Percentiles rank a stretch among this genome's conserved stretches.
These are phyloP conservation scores for Microcaecilia unicolor DNA, from an alignment of 2,797 vertebrate species.

Conservation along the genomic window DNA sequence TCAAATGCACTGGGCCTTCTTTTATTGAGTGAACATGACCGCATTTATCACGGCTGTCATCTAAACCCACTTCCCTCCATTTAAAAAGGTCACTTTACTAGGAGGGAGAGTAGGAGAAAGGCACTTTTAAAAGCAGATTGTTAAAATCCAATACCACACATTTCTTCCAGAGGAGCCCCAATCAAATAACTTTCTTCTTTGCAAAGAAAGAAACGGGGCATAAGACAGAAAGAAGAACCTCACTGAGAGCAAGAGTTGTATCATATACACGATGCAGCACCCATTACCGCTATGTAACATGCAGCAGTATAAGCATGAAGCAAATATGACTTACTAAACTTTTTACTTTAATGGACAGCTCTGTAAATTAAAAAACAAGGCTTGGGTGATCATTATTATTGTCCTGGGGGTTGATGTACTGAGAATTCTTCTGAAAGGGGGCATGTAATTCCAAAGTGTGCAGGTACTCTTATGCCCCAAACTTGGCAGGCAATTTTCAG, in stretches of 20 bases:
- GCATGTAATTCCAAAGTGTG: no score
- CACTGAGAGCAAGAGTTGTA: conserved; percentile 9
- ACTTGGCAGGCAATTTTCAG: no score
- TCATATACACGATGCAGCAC: no score
- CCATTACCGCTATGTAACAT: no score
- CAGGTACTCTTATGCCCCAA: no score
- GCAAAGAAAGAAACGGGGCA: conserved; percentile 27
- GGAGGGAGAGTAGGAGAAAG: conserved; percentile 52
- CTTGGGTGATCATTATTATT: no score
- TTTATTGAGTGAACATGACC: conserved; percentile 80
- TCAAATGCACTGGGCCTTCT: conserved; percentile 84
- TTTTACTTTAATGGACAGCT: no score
- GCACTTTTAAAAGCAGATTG: conserved; percentile 64
- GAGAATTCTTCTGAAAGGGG: no score
- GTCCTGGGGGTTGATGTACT: no score
- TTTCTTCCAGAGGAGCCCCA: conserved; percentile 48
- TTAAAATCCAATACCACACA: conserved; percentile 57
- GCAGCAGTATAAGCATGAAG: no score
- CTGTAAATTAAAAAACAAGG: no score
- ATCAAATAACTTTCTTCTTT: conserved; percentile 46
- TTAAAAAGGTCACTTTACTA: conserved; percentile 79
- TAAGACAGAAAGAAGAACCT: conserved; percentile 16
- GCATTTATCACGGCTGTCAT: conserved; percentile 98
- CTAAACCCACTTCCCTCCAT: conserved; percentile 94
- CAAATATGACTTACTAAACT: no score